These are phyloP conservation scores for Pseudorectes ferrugineus DNA, from an alignment of 2,113 vertebrate species.

Conservation along the genomic window DNA sequence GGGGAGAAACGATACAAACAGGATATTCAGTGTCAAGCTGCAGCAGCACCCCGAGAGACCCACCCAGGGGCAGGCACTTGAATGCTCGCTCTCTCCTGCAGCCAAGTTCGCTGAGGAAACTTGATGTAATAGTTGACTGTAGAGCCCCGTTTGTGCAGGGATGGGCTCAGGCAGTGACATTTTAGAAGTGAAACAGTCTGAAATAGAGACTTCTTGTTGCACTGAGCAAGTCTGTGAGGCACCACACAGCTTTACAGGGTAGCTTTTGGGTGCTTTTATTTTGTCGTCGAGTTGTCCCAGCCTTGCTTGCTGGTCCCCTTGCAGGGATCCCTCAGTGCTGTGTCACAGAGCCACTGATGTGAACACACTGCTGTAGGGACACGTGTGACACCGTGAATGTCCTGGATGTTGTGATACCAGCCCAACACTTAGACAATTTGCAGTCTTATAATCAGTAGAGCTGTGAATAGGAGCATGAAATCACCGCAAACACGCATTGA, in stretches of 20 bases:
- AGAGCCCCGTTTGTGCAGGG: not conserved
- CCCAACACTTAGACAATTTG: not conserved
- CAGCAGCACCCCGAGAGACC: not conserved
- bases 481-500: not conserved
- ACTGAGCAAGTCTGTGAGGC: not conserved
- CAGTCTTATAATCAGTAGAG: not conserved
- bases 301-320: not conserved
- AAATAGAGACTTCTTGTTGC: not conserved
- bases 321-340: not conserved
- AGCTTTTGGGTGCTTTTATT: not conserved
- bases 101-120: not conserved
- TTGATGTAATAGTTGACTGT: not conserved
- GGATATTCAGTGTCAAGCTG: not conserved
- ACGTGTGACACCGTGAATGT: not conserved
- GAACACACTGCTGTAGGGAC: not conserved
- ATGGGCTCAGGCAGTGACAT: not conserved
- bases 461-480: not conserved
- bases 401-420: not conserved
- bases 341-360: not conserved
- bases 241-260: not conserved
- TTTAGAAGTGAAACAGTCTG: not conserved
- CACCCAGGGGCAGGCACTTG: not conserved
- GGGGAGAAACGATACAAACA: not conserved
- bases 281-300: not conserved
- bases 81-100: not conserved